Evolutionary conservation across 2,113 vertebrate genomes (phyloP).

Genomic region (Epinephelus lanceolatus): DNA sequence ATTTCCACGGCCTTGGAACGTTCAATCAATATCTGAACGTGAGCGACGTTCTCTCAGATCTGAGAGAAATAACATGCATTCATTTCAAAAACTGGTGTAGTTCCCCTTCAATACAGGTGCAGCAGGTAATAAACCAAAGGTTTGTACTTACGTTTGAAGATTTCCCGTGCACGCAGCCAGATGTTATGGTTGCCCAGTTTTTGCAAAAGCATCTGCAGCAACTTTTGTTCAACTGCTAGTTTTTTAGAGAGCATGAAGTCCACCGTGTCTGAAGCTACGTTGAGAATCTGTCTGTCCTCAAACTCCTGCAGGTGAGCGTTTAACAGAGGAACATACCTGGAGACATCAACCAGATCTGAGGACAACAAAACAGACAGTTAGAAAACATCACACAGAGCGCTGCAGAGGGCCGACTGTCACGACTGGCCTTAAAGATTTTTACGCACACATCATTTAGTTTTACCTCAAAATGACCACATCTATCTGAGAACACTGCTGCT

Average conservation of each 20-base stretch:
- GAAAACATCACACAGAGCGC: background rate
- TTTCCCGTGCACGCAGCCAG: constrained; percentile 90
- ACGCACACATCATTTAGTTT: background rate
- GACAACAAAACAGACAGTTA: background rate
- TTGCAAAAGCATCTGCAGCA: constrained; percentile 89
- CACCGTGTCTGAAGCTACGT: constrained; percentile 87
- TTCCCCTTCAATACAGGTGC: too few relatives aligned
- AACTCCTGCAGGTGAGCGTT: constrained; percentile 89
- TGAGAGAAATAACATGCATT: too few relatives aligned
- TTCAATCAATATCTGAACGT: too few relatives aligned
- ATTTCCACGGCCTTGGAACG: too few relatives aligned
- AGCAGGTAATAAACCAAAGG: background rate
- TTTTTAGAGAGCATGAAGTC: constrained; percentile 91
- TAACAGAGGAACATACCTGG: constrained; percentile 87
- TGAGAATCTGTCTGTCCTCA: constrained; percentile 87
- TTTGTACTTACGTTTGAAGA: constrained; percentile 91
- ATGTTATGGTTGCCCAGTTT: constrained; percentile 91
- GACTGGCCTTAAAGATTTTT: background rate
- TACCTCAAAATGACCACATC: background rate
- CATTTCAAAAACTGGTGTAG: too few relatives aligned
- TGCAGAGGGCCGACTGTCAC: too few relatives aligned
- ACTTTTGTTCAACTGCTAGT: constrained; percentile 83
- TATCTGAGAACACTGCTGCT: background rate
- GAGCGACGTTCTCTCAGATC: too few relatives aligned
- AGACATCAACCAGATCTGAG: constrained; percentile 83